phyloP scores from a whole-genome alignment of 2,113 vertebrate species.

The Myrmophylax atrothorax region DNA sequence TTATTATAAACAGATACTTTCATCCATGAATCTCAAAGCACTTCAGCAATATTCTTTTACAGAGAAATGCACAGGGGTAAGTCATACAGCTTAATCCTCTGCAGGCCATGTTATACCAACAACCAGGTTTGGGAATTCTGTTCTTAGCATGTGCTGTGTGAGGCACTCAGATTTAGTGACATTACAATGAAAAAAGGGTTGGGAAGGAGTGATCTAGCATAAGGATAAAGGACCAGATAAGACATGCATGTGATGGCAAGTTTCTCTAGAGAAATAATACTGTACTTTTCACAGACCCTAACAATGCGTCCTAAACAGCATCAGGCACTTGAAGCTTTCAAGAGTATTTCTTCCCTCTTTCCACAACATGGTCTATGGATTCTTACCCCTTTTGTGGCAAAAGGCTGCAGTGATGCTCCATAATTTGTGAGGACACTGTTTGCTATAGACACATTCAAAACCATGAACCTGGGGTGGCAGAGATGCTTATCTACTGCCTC shows the following conservation, averaged over 20 bases:
- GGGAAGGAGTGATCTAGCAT: background rate
- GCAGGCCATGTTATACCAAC: accelerated
- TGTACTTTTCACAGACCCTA: background rate
- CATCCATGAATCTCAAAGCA: background rate
- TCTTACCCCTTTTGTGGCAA: background rate
- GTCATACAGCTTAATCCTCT: background rate
- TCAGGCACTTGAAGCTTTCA: background rate
- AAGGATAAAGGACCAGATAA: background rate
- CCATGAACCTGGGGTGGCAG: background rate
- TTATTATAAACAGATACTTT: background rate
- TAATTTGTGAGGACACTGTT: background rate
- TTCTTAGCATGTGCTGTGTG: background rate
- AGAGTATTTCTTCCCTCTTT: background rate
- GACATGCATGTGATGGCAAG: background rate
- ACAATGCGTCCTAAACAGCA: background rate
- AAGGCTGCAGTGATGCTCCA: background rate
- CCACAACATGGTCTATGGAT: background rate
- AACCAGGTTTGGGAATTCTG: background rate
- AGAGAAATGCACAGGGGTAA: background rate
- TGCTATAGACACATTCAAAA: background rate
- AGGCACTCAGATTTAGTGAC: background rate
- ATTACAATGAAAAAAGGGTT: background rate
- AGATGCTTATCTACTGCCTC: background rate
- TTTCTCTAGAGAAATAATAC: background rate
- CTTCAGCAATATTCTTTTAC: background rate